A percentile compares a stretch with the other conserved stretches of the same genome.
Conservation (phyloP, 2,797 vertebrate genomes). For the Chaetophractus vellerosus region DNA sequence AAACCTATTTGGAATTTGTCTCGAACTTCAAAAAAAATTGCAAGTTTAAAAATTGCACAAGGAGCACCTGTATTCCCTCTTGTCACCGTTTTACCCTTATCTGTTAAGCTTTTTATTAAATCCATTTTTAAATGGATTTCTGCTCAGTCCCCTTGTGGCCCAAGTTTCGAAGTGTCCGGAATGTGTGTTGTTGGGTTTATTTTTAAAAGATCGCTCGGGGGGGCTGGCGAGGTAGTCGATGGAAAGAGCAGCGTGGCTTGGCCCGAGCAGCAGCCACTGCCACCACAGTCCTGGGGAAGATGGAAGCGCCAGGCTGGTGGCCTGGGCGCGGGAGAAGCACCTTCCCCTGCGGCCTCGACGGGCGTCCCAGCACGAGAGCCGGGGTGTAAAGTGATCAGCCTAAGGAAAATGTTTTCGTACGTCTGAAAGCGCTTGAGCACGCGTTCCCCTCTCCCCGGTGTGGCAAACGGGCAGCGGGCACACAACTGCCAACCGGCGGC, state of each 20-base stretch:
- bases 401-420: background rate
- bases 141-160: background rate
- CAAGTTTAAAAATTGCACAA: too few species aligned
- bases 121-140: background rate
- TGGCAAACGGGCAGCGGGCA: background rate
- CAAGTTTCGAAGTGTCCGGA: background rate
- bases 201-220: background rate
- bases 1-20: too few species aligned
- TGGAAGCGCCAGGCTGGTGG: background rate
- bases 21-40: too few species aligned
- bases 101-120: too few species aligned
- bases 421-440: background rate
- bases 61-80: too few species aligned
- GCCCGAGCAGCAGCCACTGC: background rate
- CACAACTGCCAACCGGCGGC: constrained; percentile 19
- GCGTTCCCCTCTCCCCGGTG: background rate
- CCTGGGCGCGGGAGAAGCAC: background rate
- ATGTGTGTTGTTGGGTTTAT: background rate
- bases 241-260: background rate
- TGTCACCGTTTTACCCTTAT: too few species aligned
- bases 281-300: background rate
- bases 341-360: background rate
- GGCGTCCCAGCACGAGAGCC: background rate
- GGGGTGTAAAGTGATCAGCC: background rate
- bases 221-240: too few species aligned